Conservation (phyloP, 2,797 vertebrate species). For the Lithobates sylvaticus region DNA sequence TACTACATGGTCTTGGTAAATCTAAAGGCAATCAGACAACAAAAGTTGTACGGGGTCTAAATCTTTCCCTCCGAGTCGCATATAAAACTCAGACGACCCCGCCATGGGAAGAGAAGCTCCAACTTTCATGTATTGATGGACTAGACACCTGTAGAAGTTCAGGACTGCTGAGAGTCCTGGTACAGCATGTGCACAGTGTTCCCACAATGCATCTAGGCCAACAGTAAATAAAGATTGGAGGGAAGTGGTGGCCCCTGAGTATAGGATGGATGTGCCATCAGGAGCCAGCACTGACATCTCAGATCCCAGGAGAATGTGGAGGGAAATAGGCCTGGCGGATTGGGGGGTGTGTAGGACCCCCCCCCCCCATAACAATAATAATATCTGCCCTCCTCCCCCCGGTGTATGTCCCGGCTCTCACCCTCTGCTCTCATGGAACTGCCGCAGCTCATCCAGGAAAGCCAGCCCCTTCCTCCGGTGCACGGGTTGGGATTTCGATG, state of each 20-base stretch:
- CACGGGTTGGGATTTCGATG: conserved; percentile 96
- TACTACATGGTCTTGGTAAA: no score
- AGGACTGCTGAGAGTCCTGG: background rate
- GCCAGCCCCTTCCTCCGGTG: conserved; percentile 99
- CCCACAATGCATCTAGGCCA: background rate
- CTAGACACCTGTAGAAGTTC: background rate
- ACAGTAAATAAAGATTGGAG: background rate
- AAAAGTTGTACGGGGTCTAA: no score
- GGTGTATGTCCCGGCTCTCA: conserved; percentile 75
- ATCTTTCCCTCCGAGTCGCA: background rate
- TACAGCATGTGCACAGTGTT: background rate
- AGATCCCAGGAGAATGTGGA: no score
- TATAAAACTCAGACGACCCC: no score
- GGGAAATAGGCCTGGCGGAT: no score
- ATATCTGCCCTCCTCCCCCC: conserved; percentile 60
- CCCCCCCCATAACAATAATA: conserved; percentile 74
- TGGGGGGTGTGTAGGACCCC: conserved; percentile 66
- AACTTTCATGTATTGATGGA: no score
- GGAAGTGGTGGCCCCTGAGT: no score
- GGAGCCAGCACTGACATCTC: no score
- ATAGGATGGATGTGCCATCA: no score
- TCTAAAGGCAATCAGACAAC: no score
- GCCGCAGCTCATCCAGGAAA: conserved; percentile 99
- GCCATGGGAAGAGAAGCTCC: no score
- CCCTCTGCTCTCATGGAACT: conserved; percentile 99